phyloP scores from a whole-genome alignment of 2,888 invertebrate genomes.

The Tribolium freemani region DNA sequence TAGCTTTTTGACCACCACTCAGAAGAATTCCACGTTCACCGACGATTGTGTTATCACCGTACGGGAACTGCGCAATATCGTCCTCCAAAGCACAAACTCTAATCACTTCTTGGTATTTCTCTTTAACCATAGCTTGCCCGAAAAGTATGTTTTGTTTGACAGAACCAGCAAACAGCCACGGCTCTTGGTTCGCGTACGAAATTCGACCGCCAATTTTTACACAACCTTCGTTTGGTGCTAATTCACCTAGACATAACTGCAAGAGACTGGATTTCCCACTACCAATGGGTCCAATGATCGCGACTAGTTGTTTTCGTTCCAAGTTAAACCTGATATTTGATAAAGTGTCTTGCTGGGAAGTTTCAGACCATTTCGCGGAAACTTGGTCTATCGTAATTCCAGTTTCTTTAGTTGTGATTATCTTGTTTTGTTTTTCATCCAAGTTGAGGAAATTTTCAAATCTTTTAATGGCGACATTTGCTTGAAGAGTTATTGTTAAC shows the following conservation, averaged over 20 bases:
- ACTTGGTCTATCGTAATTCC: slow-evolving; percentile 3
- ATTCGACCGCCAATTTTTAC: slow-evolving; percentile 75
- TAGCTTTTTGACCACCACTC: slow-evolving; percentile 86
- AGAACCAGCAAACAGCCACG: slow-evolving; percentile 82
- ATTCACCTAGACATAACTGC: slow-evolving; percentile 80
- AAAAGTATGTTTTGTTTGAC: slow-evolving; percentile 86
- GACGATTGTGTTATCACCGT: slow-evolving; percentile 81
- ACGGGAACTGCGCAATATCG: slow-evolving; percentile 80
- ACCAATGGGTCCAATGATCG: slow-evolving; percentile 78
- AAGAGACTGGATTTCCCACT: slow-evolving; percentile 79
- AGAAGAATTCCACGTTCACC: slow-evolving; percentile 84
- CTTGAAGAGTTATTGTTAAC: slow-evolving; percentile 83
- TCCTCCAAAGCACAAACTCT: slow-evolving; percentile 75
- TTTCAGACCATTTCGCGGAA: neutral
- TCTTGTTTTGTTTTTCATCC: slow-evolving; percentile 60
- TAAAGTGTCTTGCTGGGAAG: slow-evolving; percentile 61
- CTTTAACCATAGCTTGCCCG: slow-evolving; percentile 74
- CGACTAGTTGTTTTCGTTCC: slow-evolving; percentile 58
- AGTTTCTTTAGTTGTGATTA: neutral
- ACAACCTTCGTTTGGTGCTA: slow-evolving; percentile 74
- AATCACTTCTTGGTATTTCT: slow-evolving; percentile 69
- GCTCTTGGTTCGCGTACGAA: slow-evolving; percentile 83
- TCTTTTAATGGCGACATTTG: slow-evolving; percentile 72
- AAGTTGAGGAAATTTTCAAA: slow-evolving; percentile 72
- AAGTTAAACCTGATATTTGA: slow-evolving; percentile 53